A percentile compares a stretch with the other conserved stretches of the same genome.
Conservation (phyloP, 2,888 invertebrate species). For the Epinotia nisella region DNA sequence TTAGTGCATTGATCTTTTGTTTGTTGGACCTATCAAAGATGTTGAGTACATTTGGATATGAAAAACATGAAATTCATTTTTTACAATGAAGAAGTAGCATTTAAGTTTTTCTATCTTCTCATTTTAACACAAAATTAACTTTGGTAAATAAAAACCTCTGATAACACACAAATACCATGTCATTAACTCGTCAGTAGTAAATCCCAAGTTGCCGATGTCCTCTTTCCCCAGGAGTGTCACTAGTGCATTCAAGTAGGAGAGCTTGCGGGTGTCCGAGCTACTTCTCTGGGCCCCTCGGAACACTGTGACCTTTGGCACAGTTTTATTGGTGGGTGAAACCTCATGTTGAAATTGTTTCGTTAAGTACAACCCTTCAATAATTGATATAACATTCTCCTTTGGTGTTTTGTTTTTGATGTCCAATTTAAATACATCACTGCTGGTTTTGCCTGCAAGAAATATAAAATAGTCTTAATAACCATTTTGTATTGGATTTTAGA, state of each 20-base stretch:
- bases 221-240: conserved; percentile 90
- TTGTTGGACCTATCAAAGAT: too few relatives aligned
- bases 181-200: conserved; percentile 91
- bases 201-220: conserved; percentile 87
- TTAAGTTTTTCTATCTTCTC: too few relatives aligned
- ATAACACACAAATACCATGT: conserved; percentile 65
- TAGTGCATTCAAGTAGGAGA: conserved; percentile 95
- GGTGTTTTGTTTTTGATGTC: conserved; percentile 85
- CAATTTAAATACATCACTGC: conserved; percentile 87
- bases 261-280: conserved; percentile 90
- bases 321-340: conserved; percentile 73
- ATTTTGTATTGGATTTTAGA: neutral
- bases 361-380: conserved; percentile 85
- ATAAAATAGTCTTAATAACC: conserved; percentile 43
- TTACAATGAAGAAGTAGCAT: too few relatives aligned
- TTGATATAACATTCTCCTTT: conserved; percentile 86
- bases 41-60: too few relatives aligned
- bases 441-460: conserved; percentile 79
- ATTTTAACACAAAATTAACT: too few relatives aligned
- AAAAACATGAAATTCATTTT: too few relatives aligned
- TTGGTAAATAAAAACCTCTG: neutral
- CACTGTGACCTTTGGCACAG: conserved; percentile 75
- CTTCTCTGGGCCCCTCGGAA: conserved; percentile 86
- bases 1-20: too few relatives aligned
- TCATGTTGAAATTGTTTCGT: conserved; percentile 74